phyloP scores from a whole-genome alignment of 1,140 invertebrate species.

The Neuroterus valhalla region DNA sequence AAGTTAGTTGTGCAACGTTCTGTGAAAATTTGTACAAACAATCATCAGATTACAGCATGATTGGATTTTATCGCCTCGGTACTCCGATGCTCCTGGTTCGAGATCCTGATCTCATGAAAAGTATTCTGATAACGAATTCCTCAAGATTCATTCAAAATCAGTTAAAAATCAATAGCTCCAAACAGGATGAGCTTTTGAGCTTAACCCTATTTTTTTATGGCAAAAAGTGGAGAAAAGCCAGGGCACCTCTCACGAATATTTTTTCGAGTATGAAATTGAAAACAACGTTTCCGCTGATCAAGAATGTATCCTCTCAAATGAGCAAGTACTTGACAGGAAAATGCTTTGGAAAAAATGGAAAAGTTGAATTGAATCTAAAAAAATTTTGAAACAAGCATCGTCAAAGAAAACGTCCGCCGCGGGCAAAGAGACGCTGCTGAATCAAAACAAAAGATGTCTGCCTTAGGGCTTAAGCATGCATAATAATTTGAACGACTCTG shows the following conservation, averaged over 20 bases:
- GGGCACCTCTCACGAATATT: slow-evolving; percentile 40
- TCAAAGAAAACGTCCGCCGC: too few species aligned
- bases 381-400: slow-evolving; percentile 66
- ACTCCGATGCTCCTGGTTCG: slow-evolving; percentile 61
- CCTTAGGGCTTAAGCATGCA: too few species aligned
- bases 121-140: slow-evolving; percentile 65
- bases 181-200: slow-evolving; percentile 50
- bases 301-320: slow-evolving; percentile 43
- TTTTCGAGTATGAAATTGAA: slow-evolving; percentile 51
- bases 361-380: slow-evolving; percentile 59
- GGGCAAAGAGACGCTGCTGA: too few species aligned
- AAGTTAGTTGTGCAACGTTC: slow-evolving; percentile 32
- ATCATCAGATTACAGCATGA: slow-evolving; percentile 50
- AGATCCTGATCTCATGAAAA: slow-evolving; percentile 66
- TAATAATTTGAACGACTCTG: too few species aligned
- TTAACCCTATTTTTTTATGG: slow-evolving; percentile 63
- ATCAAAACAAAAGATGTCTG: too few species aligned
- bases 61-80: slow-evolving; percentile 60
- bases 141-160: slow-evolving; percentile 48
- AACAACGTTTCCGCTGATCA: slow-evolving; percentile 27
- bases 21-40: slow-evolving; percentile 46
- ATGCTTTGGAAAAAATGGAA: not conserved
- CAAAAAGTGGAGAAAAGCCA: slow-evolving; percentile 45
- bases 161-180: slow-evolving; percentile 7
- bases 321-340: slow-evolving; percentile 20